These are phyloP conservation scores for Dasyurus viverrinus DNA, from an alignment of 2,113 vertebrate genomes.

Conservation along the genomic window DNA sequence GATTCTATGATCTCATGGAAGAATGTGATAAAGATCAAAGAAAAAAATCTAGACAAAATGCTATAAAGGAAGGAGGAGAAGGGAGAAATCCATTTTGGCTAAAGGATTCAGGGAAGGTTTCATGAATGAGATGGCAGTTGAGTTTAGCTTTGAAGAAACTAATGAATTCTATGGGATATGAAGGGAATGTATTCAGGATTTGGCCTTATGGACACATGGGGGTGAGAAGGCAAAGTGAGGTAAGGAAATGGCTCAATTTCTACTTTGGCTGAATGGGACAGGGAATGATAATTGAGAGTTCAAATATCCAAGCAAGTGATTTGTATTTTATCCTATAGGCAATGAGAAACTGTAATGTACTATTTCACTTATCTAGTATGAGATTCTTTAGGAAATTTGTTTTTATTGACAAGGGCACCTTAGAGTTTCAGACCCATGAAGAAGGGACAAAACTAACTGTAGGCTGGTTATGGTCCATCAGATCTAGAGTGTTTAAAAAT, in stretches of 20 bases:
- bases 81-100: too few species aligned
- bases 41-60: too few species aligned
- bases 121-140: too few species aligned
- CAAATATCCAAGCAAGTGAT: neutral
- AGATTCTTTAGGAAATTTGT: neutral
- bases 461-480: neutral
- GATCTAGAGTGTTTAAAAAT: neutral
- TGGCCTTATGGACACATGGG: too few species aligned
- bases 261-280: neutral
- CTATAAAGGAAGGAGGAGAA: too few species aligned
- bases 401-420: neutral
- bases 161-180: too few species aligned
- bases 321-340: neutral
- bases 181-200: too few species aligned
- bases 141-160: too few species aligned
- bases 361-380: neutral
- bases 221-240: neutral
- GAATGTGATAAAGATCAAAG: neutral
- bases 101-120: too few species aligned
- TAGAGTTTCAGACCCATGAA: neutral
- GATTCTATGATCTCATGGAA: neutral
- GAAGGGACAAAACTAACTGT: neutral
- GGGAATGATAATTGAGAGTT: neutral
- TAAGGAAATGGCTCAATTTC: neutral
- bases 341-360: neutral